Evolutionary conservation across 2,113 vertebrate species (phyloP), one percentile per base, ranked within the genome.

Genomic region (Eublepharis macularius): DNA sequence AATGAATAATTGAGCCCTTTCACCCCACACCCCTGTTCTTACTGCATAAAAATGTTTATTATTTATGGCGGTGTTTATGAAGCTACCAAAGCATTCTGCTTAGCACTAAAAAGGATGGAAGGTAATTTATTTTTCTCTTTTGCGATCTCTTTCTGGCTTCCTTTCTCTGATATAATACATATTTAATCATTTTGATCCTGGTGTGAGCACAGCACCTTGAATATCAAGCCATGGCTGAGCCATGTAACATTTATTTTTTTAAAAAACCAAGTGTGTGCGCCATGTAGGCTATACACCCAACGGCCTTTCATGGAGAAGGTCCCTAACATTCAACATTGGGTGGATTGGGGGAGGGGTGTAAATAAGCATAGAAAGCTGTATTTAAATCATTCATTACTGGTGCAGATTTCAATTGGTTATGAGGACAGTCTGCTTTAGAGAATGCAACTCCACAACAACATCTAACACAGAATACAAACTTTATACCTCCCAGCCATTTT

Each of bases 1-100:
- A 63, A 82, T 81, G 49, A 82, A 73, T 32, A 82, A 85, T 91
- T 85, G 89, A 86, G 87, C 83, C 21, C 32, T 85, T 82, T 45
- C 68, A 79, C 78, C 39, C 49, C 17, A 14, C 74, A 45, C n/a
- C 39, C 39, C 29, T 32, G 19, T 66, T 45, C 34, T 63, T 72
- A 17, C 36, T 65, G 24, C 51, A 34, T 39, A 49, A 83, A n/a
- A 24, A 12, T 77, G 39, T 74, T 84, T 77, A 83, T 60, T 81
- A 70, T 69, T 78, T 41, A 84, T 72, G 88, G 87, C 14, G 73
- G 10, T 63, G 76, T 79, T 86, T 86, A 82, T 51, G 8, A 90
- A 79, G 43, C 65, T 76, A 75, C 80, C 49, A 6, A 26, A 85
- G 65, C 54, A 21, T 1, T 54, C 74, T n/a, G 10, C 36, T 75